These are phyloP conservation scores for Drosophila meridiana DNA, from an alignment of 2,888 invertebrate species.

Conservation along the genomic window DNA sequence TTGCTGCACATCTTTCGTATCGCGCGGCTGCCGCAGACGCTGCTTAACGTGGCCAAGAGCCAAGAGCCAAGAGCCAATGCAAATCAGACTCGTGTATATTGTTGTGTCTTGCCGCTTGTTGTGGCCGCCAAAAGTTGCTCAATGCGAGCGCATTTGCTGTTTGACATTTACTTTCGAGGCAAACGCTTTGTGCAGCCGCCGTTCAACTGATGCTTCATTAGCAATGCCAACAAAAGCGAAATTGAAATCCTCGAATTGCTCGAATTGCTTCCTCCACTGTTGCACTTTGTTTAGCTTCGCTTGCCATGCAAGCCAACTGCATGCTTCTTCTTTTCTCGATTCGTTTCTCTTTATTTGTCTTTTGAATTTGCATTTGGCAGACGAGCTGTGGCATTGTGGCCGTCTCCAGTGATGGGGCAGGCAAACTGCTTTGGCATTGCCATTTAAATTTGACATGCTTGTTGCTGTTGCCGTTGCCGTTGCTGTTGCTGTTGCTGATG, in stretches of 20 bases:
- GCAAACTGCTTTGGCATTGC: slow-evolving; percentile 28
- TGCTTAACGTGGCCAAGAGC: slow-evolving; percentile 51
- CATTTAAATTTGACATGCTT: slow-evolving; percentile 60
- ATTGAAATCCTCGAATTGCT: slow-evolving; percentile 45
- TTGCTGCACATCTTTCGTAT: slow-evolving; percentile 22
- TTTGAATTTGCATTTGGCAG: slow-evolving; percentile 57
- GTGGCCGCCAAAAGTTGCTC: slow-evolving; percentile 35
- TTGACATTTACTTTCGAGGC: slow-evolving; percentile 40
- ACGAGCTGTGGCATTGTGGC: slow-evolving; percentile 35
- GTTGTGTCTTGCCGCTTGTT: slow-evolving; percentile 29
- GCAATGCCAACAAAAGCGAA: slow-evolving; percentile 39
- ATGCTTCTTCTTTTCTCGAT: slow-evolving; percentile 27
- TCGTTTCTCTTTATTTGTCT: slow-evolving; percentile 50
- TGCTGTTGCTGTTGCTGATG: slow-evolving; percentile 12
- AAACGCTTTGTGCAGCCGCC: slow-evolving; percentile 1
- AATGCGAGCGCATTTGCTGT: slow-evolving; percentile 20
- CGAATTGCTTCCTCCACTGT: slow-evolving; percentile 30
- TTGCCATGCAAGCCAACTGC: slow-evolving; percentile 38
- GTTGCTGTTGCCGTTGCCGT: slow-evolving; percentile 4
- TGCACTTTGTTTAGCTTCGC: slow-evolving; percentile 22
- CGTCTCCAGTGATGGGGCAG: slow-evolving; percentile 11
- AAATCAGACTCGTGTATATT: slow-evolving; percentile 32
- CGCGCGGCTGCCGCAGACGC: slow-evolving; percentile 24
- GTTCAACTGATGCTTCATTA: slow-evolving; percentile 61
- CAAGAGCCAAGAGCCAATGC: slow-evolving; percentile 47